These are phyloP conservation scores for Sebastes trivittatus DNA, from an alignment of 2,797 vertebrate species.

Conservation along the genomic window DNA sequence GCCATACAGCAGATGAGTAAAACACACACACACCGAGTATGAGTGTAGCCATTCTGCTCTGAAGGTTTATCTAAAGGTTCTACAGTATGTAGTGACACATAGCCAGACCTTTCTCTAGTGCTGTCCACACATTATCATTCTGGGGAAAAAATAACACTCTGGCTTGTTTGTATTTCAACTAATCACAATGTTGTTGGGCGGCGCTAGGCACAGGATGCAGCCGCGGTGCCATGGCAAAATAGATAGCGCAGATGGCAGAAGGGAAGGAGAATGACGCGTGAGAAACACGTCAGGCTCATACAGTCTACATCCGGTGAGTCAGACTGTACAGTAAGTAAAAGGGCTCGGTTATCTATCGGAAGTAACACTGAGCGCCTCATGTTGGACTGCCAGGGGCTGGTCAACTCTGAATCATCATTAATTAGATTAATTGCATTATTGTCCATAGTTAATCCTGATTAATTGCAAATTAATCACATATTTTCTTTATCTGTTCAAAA, in stretches of 20 bases:
- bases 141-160: neutral
- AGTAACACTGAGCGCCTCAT: neutral
- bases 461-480: too few relatives aligned
- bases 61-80: neutral
- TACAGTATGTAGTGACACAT: too few relatives aligned
- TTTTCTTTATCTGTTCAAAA: too few relatives aligned
- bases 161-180: neutral
- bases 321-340: neutral
- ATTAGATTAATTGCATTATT: too few relatives aligned
- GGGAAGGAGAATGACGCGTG: too few relatives aligned
- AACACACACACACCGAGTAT: neutral
- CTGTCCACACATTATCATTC: neutral
- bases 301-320: neutral
- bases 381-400: neutral
- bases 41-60: neutral
- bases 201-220: neutral
- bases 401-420: neutral
- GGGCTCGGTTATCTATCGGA: neutral
- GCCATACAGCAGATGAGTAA: slow-evolving; percentile 25
- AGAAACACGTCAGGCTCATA: too few relatives aligned
- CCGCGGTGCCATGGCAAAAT: too few relatives aligned
- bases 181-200: neutral
- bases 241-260: too few relatives aligned
- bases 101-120: too few relatives aligned
- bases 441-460: too few relatives aligned